Conservation (phyloP, 2,797 vertebrate genomes). For the Glossophaga mutica region DNA sequence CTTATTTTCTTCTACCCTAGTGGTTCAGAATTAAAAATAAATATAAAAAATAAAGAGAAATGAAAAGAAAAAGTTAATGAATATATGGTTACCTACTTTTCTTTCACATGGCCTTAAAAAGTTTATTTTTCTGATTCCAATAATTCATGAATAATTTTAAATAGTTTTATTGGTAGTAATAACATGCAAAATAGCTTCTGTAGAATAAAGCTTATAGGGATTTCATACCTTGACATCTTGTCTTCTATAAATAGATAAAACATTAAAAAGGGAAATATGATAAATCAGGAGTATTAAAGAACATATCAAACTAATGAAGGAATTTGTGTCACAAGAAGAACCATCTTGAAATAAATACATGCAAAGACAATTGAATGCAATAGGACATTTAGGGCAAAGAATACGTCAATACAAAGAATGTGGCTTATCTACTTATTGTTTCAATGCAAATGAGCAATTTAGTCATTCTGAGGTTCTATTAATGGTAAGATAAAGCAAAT, state of each 20-base stretch:
- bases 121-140: background rate
- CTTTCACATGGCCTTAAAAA: background rate
- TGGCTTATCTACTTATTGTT: background rate
- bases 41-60: too few species aligned
- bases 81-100: background rate
- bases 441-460: background rate
- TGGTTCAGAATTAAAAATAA: background rate
- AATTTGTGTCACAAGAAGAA: background rate
- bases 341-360: background rate
- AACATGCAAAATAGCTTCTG: background rate
- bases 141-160: background rate
- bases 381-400: background rate
- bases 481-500: background rate
- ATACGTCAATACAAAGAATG: background rate
- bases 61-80: background rate
- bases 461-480: background rate
- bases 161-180: background rate
- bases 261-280: background rate
- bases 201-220: background rate
- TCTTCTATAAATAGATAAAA: background rate
- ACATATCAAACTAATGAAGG: background rate
- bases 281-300: background rate
- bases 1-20: background rate
- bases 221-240: conserved; percentile 13
- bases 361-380: background rate